These are phyloP conservation scores for Thysanoteuthis rhombus DNA, from an alignment of 2,888 invertebrate species.

Conservation along the genomic window DNA sequence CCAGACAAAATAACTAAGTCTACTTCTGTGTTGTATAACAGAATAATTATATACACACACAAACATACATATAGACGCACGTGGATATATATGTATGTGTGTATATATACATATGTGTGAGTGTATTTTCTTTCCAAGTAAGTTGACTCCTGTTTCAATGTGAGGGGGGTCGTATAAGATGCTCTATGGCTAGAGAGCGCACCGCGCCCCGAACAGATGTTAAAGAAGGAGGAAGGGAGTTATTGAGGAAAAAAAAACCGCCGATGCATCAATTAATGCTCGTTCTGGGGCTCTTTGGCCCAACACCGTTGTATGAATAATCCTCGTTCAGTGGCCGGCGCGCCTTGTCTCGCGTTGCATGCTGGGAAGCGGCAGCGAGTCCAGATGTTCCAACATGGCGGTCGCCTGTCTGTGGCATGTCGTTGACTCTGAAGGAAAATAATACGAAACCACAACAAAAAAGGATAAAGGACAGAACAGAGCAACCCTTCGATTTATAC, in stretches of 20 bases:
- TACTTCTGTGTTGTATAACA: background rate
- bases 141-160: background rate
- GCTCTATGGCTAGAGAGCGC: constrained; percentile 12
- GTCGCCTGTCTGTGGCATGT: constrained; percentile 34
- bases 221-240: background rate
- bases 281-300: constrained; percentile 18
- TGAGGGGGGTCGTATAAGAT: background rate
- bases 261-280: background rate
- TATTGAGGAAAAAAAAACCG: background rate
- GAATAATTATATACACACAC: background rate
- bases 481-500: background rate
- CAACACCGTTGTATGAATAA: background rate
- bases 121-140: background rate
- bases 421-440: constrained; percentile 26
- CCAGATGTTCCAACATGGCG: constrained; percentile 57
- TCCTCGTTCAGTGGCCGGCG: background rate
- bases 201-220: background rate
- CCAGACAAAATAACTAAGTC: too few species aligned
- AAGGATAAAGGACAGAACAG: constrained; percentile 20
- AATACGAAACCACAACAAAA: constrained; percentile 12
- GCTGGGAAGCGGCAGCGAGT: constrained; percentile 30
- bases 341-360: constrained; percentile 28
- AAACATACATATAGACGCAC: background rate
- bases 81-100: background rate
- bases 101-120: background rate